Base-by-base conservation (phyloP, 2,797 vertebrate genomes). In the Sciaenops ocellatus region DNA sequence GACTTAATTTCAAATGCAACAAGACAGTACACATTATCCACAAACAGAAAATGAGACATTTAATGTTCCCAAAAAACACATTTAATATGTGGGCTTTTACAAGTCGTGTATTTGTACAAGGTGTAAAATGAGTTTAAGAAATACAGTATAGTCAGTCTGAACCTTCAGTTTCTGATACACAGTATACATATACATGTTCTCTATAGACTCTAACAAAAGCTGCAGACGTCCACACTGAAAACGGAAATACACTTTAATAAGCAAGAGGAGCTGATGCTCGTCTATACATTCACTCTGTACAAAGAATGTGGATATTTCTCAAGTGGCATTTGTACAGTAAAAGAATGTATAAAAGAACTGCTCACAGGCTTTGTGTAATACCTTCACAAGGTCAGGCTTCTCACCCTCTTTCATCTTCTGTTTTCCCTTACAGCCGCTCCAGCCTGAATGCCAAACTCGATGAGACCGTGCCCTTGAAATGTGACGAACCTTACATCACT, bases 361-460 rank as follows among this genome's bases (percentile, higher is more conserved):
- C 38, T 48, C 66, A 56, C 24, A 17, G 78, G 28, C 59, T 66
- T 75, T 82, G 61, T 89, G 79, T 55, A 41, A 63, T 38, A 69
- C 71, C 59, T 76, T 52, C 69, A 72, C 83, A 86, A 76, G 76
- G 69, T 82, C 71, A 50, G 42, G 41, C 30, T 67, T 78, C 71
- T 89, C 83, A 60, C 50, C 28, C 47, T 78, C 71, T 87, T 65
- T 84, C 76, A 83, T 82, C 57, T 59, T 12, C 11, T 54, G 28
- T 72, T 86, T 52, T 77, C 66, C 80, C 51, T 78, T 83, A 71
- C 92, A 99, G 98, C 90, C 97, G 98, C 90, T 98, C 98, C 95
- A 97, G 96, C 94, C 95, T 99, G 95, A 99, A 99, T 84, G 98
- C 98, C 95, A 99, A 99, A 95, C 95, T 98, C 80, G 96, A 98